These are phyloP conservation scores for Microcebus tavaratra DNA, from an alignment of 2,113 vertebrate species.

Conservation along the genomic window DNA sequence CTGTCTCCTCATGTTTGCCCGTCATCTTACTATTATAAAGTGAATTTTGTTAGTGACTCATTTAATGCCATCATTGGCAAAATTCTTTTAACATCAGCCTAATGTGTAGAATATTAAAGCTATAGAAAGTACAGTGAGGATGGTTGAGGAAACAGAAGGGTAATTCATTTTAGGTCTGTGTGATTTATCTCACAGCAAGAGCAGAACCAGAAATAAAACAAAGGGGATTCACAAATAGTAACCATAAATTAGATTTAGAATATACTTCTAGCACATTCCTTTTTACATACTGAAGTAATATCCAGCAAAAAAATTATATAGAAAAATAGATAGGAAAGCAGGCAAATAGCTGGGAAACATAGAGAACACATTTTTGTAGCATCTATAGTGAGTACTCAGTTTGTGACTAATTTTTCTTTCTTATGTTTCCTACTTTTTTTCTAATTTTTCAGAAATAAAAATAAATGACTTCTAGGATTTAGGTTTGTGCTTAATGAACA, in stretches of 20 bases:
- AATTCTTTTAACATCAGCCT: background rate
- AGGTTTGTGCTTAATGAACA: background rate
- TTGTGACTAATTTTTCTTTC: background rate
- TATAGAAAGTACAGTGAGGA: background rate
- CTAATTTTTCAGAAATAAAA: background rate
- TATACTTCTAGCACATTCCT: background rate
- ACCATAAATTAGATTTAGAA: background rate
- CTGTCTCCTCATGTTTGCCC: background rate
- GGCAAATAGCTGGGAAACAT: background rate
- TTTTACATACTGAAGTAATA: background rate
- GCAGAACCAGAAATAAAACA: background rate
- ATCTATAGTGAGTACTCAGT: background rate
- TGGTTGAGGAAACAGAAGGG: background rate
- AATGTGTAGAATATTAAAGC: background rate
- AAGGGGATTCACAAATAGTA: background rate
- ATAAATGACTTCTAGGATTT: background rate
- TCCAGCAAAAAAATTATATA: background rate
- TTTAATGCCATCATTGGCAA: background rate
- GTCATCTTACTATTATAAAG: background rate
- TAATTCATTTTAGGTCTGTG: background rate
- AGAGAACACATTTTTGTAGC: background rate
- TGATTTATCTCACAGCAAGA: conserved; percentile 4
- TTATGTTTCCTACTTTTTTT: background rate
- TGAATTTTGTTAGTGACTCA: background rate
- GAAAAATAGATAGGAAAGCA: background rate